These are phyloP conservation scores for Acheta domesticus DNA, from an alignment of 2,888 invertebrate species.

Conservation along the genomic window DNA sequence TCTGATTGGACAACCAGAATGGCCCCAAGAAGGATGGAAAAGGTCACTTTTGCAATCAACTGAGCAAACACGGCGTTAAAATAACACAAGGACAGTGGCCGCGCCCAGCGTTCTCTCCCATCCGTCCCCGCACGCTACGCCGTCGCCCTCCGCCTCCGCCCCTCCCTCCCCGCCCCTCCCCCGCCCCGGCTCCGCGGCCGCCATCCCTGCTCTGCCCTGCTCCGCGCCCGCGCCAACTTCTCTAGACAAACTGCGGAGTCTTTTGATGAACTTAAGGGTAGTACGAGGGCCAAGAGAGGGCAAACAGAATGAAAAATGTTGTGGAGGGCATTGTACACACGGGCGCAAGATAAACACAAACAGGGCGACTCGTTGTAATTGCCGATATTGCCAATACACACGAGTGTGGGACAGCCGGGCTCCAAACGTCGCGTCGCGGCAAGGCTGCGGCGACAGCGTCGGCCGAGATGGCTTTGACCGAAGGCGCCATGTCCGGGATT, in stretches of 20 bases:
- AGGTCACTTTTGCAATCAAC: conserved; percentile 34
- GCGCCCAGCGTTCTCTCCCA: background rate
- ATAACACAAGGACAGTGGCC: conserved; percentile 30
- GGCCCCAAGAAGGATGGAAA: conserved; percentile 20
- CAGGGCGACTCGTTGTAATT: background rate
- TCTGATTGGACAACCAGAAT: conserved; percentile 3
- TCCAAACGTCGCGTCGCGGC: background rate
- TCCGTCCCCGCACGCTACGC: background rate
- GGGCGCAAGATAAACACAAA: conserved; percentile 2
- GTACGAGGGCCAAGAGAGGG: conserved; percentile 6
- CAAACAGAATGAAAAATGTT: conserved; percentile 18
- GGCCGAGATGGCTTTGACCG: too few relatives aligned
- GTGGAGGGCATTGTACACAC: conserved; percentile 18
- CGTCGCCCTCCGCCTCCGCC: background rate
- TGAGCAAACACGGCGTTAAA: conserved; percentile 34
- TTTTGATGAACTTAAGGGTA: conserved; percentile 18
- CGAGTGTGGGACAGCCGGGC: background rate
- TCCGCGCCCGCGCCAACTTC: conserved; percentile 9
- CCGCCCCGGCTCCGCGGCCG: background rate
- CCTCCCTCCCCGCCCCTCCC: background rate
- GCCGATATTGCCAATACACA: conserved; percentile 10
- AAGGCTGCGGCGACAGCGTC: too few relatives aligned
- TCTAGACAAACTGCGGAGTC: conserved; percentile 18
- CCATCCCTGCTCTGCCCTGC: background rate
- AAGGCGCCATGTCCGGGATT: too few relatives aligned